Percentiles rank a stretch among this genome's conserved stretches.
Conservation (phyloP, 2,888 invertebrate species). For the Quadroppia sp. region DNA sequence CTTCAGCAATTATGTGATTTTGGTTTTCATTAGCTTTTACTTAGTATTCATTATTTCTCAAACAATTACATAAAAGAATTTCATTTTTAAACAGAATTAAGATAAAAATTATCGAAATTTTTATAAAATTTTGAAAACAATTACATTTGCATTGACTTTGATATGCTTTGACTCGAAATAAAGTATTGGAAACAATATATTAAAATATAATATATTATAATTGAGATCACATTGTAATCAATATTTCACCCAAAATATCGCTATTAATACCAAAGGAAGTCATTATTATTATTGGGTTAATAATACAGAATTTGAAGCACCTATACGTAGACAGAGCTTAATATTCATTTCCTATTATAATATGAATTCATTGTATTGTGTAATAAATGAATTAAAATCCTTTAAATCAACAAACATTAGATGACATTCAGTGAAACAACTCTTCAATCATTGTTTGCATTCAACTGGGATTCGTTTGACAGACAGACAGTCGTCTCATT, state of each 20-base stretch:
- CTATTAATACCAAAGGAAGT: background rate
- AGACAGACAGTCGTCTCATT: background rate
- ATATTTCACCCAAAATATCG: background rate
- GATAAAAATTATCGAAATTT: no score
- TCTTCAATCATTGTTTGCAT: background rate
- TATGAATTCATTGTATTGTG: background rate
- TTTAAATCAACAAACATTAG: constrained; percentile 8
- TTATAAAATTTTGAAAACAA: no score
- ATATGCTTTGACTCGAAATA: no score
- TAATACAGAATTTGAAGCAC: no score
- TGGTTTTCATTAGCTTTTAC: background rate
- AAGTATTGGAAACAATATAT: no score
- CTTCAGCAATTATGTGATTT: background rate
- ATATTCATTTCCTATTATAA: background rate
- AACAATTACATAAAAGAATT: background rate
- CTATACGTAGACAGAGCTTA: background rate
- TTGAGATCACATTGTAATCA: background rate
- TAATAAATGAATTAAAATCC: background rate
- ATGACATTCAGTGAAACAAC: background rate
- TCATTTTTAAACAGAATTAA: no score
- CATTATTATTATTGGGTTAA: no score
- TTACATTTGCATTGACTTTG: no score
- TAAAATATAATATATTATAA: no score
- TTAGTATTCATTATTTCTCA: background rate
- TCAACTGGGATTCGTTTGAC: background rate